Evolutionary conservation across 2,113 vertebrate species (phyloP), one percentile per base, ranked within the genome.

Genomic region (Oreamnos americanus): DNA sequence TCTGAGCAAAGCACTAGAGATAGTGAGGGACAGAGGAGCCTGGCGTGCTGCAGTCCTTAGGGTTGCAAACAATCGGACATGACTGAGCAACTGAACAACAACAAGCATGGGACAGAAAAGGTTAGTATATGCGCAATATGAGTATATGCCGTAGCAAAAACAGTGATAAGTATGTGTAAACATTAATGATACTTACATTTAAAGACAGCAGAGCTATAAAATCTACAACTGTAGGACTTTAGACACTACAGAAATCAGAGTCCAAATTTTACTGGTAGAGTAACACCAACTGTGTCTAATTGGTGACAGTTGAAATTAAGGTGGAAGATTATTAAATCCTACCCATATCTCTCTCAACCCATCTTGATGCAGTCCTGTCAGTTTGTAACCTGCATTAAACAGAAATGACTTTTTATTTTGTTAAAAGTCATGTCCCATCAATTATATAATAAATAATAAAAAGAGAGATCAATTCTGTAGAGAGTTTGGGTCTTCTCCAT

Each of bases 41-140:
- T 76, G 39, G 23, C 0, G 3, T 76, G 71, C 21, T 76, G 12
- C 13, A 25, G 36, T 76, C 23, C 28, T 14, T 76, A 23, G 23
- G 36, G 71, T 15, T 13, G 2, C 39, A 71, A 71, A 71, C 19
- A 71, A 39, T 39, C 2, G 6, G 71, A 26, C 36, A 43, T 3
- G 3, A 76, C 39, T 76, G 36, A 26, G 36, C 3, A 14, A 76
- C 36, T 26, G 23, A 43, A 76, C 12, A 43, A 23, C 67, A 26
- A 7, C 2, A 93, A 98, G 71, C 28, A 93, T 98, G 96, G 94
- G 64, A 96, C 51, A 87, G 97, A 98, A 98, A 98, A 17, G 15
- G 87, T 95, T 97, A 94, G 62, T 14, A 2, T 95, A 95, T 95
- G 67, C 15, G 17, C 95, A 0, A 87, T 30, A 79, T 58, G 26